A percentile compares a stretch with the other conserved stretches of the same genome.
These are phyloP conservation scores for Drosophila demipolita DNA, from an alignment of 2,888 invertebrate genomes.

Conservation along the genomic window DNA sequence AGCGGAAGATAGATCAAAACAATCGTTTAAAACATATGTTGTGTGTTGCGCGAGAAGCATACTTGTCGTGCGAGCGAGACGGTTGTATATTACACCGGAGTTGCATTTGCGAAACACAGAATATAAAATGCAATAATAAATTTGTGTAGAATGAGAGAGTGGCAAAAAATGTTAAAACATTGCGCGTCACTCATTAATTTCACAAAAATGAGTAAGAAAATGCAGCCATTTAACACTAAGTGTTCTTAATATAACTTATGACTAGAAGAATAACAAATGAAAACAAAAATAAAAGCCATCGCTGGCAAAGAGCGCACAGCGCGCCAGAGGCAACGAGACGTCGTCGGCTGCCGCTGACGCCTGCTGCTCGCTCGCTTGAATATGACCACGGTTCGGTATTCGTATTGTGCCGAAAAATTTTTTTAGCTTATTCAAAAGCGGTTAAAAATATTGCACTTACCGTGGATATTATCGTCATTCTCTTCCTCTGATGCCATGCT, in stretches of 20 bases:
- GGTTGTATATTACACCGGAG: constrained; percentile 37
- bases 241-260: neutral
- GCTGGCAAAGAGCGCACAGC: constrained; percentile 13
- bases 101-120: constrained; percentile 68
- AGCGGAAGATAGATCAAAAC: constrained; percentile 50
- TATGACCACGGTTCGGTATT: constrained; percentile 76
- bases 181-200: constrained; percentile 60
- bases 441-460: constrained; percentile 86
- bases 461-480: constrained; percentile 94
- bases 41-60: constrained; percentile 18
- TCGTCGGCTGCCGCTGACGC: constrained; percentile 64
- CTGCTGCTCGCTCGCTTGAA: constrained; percentile 70
- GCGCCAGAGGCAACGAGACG: constrained; percentile 52
- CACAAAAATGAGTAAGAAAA: constrained; percentile 32
- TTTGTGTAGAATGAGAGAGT: constrained; percentile 62
- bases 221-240: neutral
- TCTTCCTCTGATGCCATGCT: constrained; percentile 95
- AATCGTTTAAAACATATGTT: constrained; percentile 69
- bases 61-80: constrained; percentile 48
- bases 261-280: constrained; percentile 41
- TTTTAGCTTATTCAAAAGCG: constrained; percentile 46
- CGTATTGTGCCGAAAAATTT: constrained; percentile 65
- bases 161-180: constrained; percentile 46
- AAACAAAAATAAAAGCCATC: constrained; percentile 49
- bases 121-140: constrained; percentile 72